Conservation (phyloP, 1,140 invertebrate genomes). For the Magallana angulata region DNA sequence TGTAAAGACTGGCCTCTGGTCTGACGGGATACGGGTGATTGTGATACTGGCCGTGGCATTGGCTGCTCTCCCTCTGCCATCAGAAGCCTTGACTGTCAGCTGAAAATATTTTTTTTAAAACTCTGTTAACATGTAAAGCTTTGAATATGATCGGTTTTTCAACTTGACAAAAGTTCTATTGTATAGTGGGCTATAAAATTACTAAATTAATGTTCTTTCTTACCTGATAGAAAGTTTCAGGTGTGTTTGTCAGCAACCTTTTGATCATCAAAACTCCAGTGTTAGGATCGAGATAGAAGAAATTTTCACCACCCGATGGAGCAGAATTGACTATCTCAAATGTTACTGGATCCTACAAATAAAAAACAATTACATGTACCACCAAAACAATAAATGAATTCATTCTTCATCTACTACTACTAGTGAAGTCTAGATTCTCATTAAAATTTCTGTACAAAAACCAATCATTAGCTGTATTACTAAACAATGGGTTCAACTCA, state of each 20-base stretch:
- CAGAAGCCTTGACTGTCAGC: constrained; percentile 47
- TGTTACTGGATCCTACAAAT: constrained; percentile 59
- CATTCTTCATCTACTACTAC: too few species aligned
- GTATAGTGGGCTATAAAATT: too few species aligned
- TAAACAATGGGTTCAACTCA: neutral
- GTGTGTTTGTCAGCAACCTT: constrained; percentile 38
- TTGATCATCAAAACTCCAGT: constrained; percentile 44
- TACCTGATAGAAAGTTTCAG: constrained; percentile 41
- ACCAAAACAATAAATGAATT: too few species aligned
- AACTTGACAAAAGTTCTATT: too few species aligned
- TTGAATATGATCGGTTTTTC: neutral
- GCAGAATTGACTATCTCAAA: constrained; percentile 54
- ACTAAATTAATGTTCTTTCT: neutral
- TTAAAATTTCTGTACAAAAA: too few species aligned
- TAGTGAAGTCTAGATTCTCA: too few species aligned
- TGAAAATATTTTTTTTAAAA: constrained; percentile 26
- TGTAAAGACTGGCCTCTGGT: constrained; percentile 45
- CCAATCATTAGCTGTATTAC: too few species aligned
- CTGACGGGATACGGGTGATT: constrained; percentile 32
- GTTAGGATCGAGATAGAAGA: constrained; percentile 50
- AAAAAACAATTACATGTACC: neutral
- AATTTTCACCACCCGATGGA: constrained; percentile 27
- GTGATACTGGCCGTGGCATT: constrained; percentile 44
- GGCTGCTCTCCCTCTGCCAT: constrained; percentile 44
- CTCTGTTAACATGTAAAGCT: neutral